These are phyloP conservation scores for Ahaetulla prasina DNA, from an alignment of 2,113 vertebrate species.

Conservation along the genomic window DNA sequence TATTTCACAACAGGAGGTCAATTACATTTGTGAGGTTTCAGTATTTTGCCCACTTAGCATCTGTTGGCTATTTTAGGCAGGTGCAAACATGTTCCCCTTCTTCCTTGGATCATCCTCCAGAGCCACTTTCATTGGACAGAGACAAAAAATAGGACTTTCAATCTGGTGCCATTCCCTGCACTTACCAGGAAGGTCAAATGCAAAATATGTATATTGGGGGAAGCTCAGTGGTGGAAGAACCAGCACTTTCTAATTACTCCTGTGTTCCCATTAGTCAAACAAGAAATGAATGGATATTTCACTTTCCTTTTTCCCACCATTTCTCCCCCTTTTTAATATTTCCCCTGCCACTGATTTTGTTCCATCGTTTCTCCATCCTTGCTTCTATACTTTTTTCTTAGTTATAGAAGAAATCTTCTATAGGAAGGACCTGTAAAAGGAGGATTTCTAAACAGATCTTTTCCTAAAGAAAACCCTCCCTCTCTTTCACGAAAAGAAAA, in stretches of 20 bases:
- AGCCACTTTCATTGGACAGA: background rate
- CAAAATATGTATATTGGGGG: background rate
- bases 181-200: background rate
- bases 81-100: background rate
- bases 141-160: background rate
- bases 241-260: background rate
- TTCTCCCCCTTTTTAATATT: background rate
- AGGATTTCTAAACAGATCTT: background rate
- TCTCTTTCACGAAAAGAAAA: background rate
- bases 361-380: background rate
- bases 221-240: background rate
- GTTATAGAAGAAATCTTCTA: background rate
- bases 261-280: background rate
- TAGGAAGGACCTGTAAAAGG: background rate
- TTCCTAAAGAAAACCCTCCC: background rate
- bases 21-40: background rate
- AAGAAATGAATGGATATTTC: background rate
- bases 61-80: background rate
- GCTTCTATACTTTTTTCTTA: background rate
- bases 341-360: background rate
- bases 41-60: background rate
- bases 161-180: background rate
- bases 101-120: background rate
- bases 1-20: background rate
- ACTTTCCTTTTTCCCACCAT: background rate